Conservation (phyloP, 2,888 invertebrate genomes). For the Harpagoxenus sublaevis region DNA sequence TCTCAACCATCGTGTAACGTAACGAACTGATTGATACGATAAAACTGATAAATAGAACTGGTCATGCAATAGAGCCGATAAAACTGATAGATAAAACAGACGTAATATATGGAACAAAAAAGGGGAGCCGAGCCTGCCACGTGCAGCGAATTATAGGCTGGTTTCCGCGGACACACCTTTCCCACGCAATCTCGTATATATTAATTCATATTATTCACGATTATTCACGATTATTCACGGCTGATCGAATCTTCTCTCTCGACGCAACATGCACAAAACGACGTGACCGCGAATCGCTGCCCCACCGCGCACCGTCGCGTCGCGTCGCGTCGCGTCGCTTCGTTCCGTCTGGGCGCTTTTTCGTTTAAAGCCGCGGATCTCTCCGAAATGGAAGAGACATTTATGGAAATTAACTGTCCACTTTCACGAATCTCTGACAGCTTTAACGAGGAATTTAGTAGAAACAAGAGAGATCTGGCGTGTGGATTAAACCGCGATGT, state of each 20-base stretch:
- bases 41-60: neutral
- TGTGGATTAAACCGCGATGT: neutral
- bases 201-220: neutral
- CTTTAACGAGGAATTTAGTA: neutral
- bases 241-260: neutral
- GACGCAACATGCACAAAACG: neutral
- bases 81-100: neutral
- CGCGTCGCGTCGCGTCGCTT: neutral
- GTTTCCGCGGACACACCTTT: slow-evolving; percentile 56
- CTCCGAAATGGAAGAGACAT: neutral
- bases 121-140: neutral
- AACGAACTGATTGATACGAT: neutral
- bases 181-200: neutral
- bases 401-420: neutral
- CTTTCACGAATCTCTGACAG: neutral
- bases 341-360: neutral
- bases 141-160: neutral
- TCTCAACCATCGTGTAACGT: neutral
- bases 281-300: neutral
- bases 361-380: neutral
- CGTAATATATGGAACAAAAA: neutral
- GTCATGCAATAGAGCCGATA: neutral
- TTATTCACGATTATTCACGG: slow-evolving; percentile 17
- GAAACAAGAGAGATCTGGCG: neutral
- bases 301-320: neutral